Conservation (phyloP, 2,797 vertebrate genomes). For the Thamnophis elegans region DNA sequence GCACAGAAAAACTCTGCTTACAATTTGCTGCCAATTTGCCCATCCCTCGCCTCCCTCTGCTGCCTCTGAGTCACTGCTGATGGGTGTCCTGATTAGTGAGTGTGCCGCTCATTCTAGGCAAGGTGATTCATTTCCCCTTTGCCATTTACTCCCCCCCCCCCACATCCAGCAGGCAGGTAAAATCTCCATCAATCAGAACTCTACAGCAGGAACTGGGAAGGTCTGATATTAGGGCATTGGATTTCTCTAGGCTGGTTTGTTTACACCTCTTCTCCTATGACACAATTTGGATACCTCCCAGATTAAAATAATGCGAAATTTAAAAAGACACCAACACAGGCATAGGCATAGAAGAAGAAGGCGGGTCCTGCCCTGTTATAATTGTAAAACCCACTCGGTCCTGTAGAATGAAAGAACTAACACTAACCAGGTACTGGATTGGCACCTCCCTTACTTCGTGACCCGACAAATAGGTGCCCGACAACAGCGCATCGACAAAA, state of each 20-base stretch:
- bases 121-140: background rate
- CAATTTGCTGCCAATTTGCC: background rate
- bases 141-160: background rate
- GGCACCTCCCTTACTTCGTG: too few species aligned
- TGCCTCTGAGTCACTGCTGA: background rate
- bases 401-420: background rate
- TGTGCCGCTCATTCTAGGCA: background rate
- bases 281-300: background rate
- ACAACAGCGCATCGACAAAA: too few species aligned
- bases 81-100: background rate
- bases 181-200: background rate
- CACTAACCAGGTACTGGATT: background rate
- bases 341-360: background rate
- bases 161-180: background rate
- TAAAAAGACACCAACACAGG: background rate
- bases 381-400: background rate
- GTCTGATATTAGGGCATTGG: background rate
- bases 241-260: background rate
- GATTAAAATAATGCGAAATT: background rate
- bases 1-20: background rate
- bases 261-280: background rate
- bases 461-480: too few species aligned
- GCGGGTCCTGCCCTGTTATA: background rate
- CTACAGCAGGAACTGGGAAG: background rate
- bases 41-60: background rate